Conservation (phyloP, 35 echinoderm and acorn worm genomes). For the Eucidaris tribuloides region DNA sequence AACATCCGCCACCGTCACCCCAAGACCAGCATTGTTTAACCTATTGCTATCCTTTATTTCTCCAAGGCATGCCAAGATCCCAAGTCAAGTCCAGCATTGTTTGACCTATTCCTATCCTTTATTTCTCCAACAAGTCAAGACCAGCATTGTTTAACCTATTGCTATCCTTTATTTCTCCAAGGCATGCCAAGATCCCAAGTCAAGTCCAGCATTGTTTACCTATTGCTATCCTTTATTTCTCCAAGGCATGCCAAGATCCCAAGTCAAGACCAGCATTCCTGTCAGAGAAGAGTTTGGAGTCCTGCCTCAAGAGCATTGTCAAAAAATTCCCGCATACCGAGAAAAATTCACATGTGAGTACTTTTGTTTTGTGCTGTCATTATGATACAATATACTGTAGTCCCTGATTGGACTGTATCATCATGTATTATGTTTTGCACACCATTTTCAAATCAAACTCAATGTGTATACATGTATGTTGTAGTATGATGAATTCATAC, state of each 20-base stretch:
- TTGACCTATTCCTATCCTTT: not conserved
- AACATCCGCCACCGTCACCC: not conserved
- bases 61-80: too few species aligned
- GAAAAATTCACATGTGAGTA: constrained; percentile 75
- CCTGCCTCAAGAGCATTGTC: constrained; percentile 79
- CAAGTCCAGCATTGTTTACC: not conserved
- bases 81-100: not conserved
- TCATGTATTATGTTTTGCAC: too few species aligned
- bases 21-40: too few species aligned
- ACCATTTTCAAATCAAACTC: too few species aligned
- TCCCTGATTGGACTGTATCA: too few species aligned
- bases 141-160: not conserved
- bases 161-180: not conserved
- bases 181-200: too few species aligned
- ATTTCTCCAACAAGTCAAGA: not conserved
- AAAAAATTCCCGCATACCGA: constrained; percentile 89
- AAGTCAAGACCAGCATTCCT: constrained; percentile 89
- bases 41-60: not conserved
- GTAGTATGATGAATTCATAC: too few species aligned
- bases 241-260: constrained; percentile 98
- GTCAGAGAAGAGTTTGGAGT: constrained; percentile 84
- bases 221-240: not conserved
- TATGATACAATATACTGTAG: too few species aligned
- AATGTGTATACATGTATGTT: too few species aligned
- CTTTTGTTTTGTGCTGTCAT: too few species aligned